Conservation (phyloP, 1,140 invertebrate genomes). For the Caenorhabditis elegans region WBcel235 BX284603.4:8468001-8468500, state of each 20-base stretch:
- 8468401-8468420: neutral
- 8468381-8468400: constrained; percentile 24
- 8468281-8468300: neutral
- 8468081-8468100: too few species aligned
- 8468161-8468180: constrained; percentile 5
- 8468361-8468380: constrained; percentile 29
- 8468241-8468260: too few species aligned
- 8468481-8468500: too few species aligned
- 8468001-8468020: too few species aligned
- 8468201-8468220: constrained; percentile 26
- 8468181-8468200: neutral
- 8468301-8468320: constrained; percentile 7
- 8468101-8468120: neutral
- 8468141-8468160: neutral
- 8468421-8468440: neutral
- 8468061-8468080: too few species aligned
- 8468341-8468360: constrained; percentile 27
- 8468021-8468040: too few species aligned
- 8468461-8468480: too few species aligned
- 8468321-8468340: neutral
- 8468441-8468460: neutral
- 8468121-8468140: neutral
- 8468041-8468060: too few species aligned
- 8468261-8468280: too few species aligned
- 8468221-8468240: neutral